phyloP scores from a whole-genome alignment of 2,113 vertebrate genomes.

The Macaca mulatta region DNA sequence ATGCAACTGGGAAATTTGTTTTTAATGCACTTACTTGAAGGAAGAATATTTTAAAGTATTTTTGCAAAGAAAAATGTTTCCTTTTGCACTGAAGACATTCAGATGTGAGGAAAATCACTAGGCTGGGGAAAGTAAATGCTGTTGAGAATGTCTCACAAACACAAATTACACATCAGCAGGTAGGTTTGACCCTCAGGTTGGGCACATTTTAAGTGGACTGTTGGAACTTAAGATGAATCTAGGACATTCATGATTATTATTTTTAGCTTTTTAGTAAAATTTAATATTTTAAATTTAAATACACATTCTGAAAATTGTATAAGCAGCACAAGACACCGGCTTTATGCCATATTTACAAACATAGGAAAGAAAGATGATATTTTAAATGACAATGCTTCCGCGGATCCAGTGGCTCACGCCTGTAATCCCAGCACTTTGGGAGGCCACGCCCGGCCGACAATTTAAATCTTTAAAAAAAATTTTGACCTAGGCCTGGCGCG shows the following conservation, averaged over 20 bases:
- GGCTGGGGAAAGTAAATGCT: too few species aligned
- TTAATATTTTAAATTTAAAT: not conserved
- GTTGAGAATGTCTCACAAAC: not conserved
- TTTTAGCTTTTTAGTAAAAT: not conserved
- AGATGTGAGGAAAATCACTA: too few species aligned
- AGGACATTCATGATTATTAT: not conserved
- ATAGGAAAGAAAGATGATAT: not conserved
- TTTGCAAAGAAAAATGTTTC: not conserved
- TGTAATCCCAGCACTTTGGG: too few species aligned
- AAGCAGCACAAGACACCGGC: not conserved
- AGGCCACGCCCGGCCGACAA: too few species aligned
- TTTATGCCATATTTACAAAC: not conserved
- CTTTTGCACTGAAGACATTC: not conserved
- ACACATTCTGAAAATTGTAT: not conserved
- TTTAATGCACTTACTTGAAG: not conserved
- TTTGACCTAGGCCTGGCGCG: too few species aligned
- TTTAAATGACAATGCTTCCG: not conserved
- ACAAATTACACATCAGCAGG: not conserved
- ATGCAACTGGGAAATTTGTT: not conserved
- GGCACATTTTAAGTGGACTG: not conserved
- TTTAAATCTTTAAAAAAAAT: too few species aligned
- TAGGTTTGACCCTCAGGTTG: not conserved
- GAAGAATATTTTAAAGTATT: not conserved
- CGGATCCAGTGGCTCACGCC: too few species aligned
- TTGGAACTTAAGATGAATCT: not conserved